Base-by-base conservation (phyloP, 2,113 vertebrate species). In the Notarius lentiginosus region DNA sequence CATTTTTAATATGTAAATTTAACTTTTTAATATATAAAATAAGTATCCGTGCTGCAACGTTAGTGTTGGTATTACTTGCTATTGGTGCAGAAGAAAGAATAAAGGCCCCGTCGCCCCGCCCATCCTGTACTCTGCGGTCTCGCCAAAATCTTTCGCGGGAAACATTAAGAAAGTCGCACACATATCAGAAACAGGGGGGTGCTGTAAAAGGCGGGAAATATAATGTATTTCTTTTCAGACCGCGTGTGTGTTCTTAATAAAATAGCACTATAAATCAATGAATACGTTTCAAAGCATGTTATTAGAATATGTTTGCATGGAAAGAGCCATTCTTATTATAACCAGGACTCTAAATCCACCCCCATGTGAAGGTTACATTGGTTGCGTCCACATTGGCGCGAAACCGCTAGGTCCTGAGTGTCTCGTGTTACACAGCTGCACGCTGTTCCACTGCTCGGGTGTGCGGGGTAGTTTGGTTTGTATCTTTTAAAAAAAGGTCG, bases 301-400 rank as follows among this genome's bases (percentile, higher is more conserved):
- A 82, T 2, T 53, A 2, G 12, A 49, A n/a, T 53, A 1, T 7
- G 10, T 76, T 2, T 49, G n/a, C 24, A 15, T 3, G 0, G 79
- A 79, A 58, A 22, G 51, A n/a, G 7, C 0, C 5, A n/a, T 56
- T 76, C 11, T 79, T 24, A 79, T 58, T 8, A 65, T 79, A 72
- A 83, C n/a, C 5, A 6, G 30, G 66, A 3, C 56, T 70, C 56
- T 10, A 66, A 5, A 5, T 14, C 2, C 77, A 41, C 86, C 89
- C 89, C 56, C 15, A 22, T 14, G 2, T 17, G 0, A 24, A 20
- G 15, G 8, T n/a, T 47, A 24, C 17, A n/a, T 24, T 93, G 88
- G 91, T 88, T 66, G 34, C 65, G 83, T 85, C 92, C 87, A 49
- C 15, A 83, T 76, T 93, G 92, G 92, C 92, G 92, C 91, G 90